These are phyloP conservation scores for Poecile montanus DNA, from an alignment of 2,797 vertebrate genomes.

Conservation along the genomic window DNA sequence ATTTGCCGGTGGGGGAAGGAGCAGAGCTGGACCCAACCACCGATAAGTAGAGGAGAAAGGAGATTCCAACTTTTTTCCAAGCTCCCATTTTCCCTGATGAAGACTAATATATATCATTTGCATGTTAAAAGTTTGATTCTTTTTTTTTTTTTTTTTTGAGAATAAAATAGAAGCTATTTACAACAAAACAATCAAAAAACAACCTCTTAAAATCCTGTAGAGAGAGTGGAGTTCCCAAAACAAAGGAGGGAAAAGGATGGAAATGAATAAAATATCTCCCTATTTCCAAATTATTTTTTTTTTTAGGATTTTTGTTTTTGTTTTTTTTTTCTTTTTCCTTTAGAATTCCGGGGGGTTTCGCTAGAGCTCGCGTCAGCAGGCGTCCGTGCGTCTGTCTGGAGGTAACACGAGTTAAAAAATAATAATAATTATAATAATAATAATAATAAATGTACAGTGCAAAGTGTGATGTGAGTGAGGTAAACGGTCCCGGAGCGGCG, in stretches of 20 bases:
- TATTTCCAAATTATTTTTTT: neutral
- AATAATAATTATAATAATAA: conserved; percentile 23
- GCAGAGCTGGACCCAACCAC: neutral
- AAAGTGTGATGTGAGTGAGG: conserved; percentile 73
- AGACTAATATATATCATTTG: conserved; percentile 71
- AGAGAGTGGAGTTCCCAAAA: conserved; percentile 43
- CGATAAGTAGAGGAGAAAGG: neutral
- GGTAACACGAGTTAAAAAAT: conserved; percentile 47
- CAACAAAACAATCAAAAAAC: conserved; percentile 52
- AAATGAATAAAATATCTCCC: conserved; percentile 31
- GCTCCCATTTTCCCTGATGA: conserved; percentile 70
- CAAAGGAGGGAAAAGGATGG: conserved; percentile 10
- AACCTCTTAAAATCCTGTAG: conserved; percentile 53
- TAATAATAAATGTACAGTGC: conserved; percentile 70
- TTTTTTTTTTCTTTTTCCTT: neutral
- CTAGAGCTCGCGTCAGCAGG: conserved; percentile 46
- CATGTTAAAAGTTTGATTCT: conserved; percentile 52
- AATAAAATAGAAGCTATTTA: conserved; percentile 80
- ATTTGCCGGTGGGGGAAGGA: neutral
- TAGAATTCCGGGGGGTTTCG: conserved; percentile 48
- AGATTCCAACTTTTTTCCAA: conserved; percentile 34
- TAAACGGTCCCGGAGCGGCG: conserved; percentile 59
- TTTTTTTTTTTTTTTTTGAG: conserved; percentile 2
- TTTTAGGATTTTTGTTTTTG: neutral
- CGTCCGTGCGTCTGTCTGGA: conserved; percentile 52